phyloP scores from a whole-genome alignment of 1,140 invertebrate species.

The Papilio polyxenes region DNA sequence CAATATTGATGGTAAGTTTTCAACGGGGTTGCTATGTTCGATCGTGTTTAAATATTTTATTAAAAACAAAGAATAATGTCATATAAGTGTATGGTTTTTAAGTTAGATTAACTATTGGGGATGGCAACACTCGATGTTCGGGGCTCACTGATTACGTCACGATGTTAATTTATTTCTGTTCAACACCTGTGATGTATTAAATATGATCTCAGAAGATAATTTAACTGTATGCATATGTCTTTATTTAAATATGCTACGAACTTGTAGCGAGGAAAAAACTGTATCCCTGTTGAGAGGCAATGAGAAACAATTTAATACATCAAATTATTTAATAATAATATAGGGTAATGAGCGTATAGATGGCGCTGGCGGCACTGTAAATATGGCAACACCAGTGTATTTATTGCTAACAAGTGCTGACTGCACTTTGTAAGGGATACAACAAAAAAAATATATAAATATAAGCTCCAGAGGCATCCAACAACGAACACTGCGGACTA shows the following conservation, averaged over 20 bases:
- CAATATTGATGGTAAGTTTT: not conserved
- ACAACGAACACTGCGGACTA: conserved; percentile 42
- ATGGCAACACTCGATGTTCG: conserved; percentile 8
- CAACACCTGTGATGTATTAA: conserved; percentile 81
- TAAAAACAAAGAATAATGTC: conserved; percentile 23
- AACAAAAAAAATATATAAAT: conserved; percentile 55
- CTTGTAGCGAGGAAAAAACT: conserved; percentile 45
- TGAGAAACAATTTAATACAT: conserved; percentile 80
- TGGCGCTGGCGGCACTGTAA: conserved; percentile 60
- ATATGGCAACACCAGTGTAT: conserved; percentile 67
- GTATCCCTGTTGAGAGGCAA: conserved; percentile 58
- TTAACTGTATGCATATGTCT: conserved; percentile 77
- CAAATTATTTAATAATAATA: conserved; percentile 45
- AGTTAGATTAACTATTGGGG: conserved; percentile 36
- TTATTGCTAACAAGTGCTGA: conserved; percentile 52
- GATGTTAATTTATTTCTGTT: conserved; percentile 65
- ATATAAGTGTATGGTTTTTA: conserved; percentile 37
- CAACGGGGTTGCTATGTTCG: conserved; percentile 15
- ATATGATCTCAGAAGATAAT: conserved; percentile 81
- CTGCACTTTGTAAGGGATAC: conserved; percentile 57
- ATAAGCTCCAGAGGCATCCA: conserved; percentile 63
- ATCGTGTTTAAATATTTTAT: conserved; percentile 22
- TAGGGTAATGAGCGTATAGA: not conserved
- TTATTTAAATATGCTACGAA: conserved; percentile 70
- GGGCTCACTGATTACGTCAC: conserved; percentile 32